Conservation (phyloP, 2,113 vertebrate species). For the Tragelaphus buxtoni region DNA sequence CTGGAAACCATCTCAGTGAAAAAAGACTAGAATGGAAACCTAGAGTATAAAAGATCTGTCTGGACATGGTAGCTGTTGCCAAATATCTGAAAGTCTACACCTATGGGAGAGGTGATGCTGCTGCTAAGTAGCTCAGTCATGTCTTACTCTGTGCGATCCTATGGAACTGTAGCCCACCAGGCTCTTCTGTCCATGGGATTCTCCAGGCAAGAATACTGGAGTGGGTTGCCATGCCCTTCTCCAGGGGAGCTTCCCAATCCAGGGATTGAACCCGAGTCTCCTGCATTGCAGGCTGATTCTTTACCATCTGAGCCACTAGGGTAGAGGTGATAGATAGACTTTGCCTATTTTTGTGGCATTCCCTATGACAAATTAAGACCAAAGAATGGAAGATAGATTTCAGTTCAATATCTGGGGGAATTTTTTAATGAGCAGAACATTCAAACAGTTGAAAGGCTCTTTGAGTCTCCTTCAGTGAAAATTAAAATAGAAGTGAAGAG, state of each 20-base stretch:
- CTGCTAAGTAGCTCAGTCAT: background rate
- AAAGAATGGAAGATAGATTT: conserved; percentile 1
- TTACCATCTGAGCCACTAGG: background rate
- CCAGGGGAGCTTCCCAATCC: background rate
- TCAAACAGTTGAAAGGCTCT: background rate
- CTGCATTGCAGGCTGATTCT: background rate
- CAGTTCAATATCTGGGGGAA: background rate
- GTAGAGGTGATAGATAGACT: background rate
- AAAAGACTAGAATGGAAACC: background rate
- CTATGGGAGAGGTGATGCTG: background rate
- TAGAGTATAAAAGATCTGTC: background rate
- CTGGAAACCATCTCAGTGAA: conserved; percentile 6
- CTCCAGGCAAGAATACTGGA: background rate
- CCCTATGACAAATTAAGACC: background rate
- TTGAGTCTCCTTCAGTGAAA: background rate
- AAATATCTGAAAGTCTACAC: background rate
- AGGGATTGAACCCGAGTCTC: background rate
- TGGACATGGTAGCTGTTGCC: background rate
- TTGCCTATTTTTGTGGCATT: background rate
- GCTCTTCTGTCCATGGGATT: background rate
- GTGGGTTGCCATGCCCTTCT: background rate
- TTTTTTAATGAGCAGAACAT: conserved; percentile 23
- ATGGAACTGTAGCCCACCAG: background rate
- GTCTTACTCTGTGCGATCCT: background rate
- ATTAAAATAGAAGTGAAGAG: background rate